phyloP scores from a whole-genome alignment of 1,140 invertebrate genomes.

The Lordiphosa mommai region DNA sequence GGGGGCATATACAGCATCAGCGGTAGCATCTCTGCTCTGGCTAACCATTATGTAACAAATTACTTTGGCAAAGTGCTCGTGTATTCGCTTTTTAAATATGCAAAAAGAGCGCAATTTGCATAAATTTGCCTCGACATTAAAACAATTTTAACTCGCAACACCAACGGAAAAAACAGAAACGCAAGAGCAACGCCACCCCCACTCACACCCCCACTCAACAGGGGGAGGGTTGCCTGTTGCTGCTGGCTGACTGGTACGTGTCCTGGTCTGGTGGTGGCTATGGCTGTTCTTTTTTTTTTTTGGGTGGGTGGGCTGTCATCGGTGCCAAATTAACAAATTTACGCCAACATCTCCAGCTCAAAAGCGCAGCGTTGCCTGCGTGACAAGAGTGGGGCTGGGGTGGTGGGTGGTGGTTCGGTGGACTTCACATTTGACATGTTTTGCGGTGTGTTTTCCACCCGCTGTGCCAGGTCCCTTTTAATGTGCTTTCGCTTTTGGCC shows the following conservation, averaged over 20 bases:
- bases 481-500: slow-evolving; percentile 28
- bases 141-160: slow-evolving; percentile 79
- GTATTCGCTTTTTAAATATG: slow-evolving; percentile 80
- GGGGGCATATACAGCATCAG: slow-evolving; percentile 30
- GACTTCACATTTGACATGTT: slow-evolving; percentile 71
- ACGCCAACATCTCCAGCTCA: slow-evolving; percentile 70
- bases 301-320: slow-evolving; percentile 67
- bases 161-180: slow-evolving; percentile 37
- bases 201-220: neutral
- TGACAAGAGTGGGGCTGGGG: neutral
- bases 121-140: slow-evolving; percentile 79
- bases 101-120: slow-evolving; percentile 80
- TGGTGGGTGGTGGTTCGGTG: slow-evolving; percentile 10
- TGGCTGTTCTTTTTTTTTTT: slow-evolving; percentile 14
- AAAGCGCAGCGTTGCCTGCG: slow-evolving; percentile 34
- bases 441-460: slow-evolving; percentile 41
- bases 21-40: slow-evolving; percentile 23
- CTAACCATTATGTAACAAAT: slow-evolving; percentile 74
- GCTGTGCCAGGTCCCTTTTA: slow-evolving; percentile 21
- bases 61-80: slow-evolving; percentile 79
- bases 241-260: slow-evolving; percentile 2
- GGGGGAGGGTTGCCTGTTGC: neutral
- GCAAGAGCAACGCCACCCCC: neutral
- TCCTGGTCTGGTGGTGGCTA: slow-evolving; percentile 18
- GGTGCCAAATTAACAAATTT: slow-evolving; percentile 79